These are phyloP conservation scores for Eledona agricola DNA, from an alignment of 2,888 invertebrate genomes.

Conservation along the genomic window DNA sequence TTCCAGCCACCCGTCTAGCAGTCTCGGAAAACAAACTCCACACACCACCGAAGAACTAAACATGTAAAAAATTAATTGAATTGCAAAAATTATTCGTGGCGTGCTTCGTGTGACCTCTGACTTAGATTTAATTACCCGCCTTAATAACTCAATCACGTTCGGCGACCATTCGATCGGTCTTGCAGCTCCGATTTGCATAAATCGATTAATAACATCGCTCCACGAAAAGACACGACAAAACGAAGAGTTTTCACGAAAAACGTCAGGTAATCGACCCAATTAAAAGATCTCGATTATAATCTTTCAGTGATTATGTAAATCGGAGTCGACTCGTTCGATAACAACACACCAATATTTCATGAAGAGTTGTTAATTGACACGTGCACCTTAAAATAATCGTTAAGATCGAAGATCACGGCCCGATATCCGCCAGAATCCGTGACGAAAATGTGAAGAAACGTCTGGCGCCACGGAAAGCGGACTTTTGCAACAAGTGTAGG, in stretches of 20 bases:
- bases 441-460: conserved; percentile 1
- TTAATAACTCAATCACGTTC: conserved; percentile 18
- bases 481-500: conserved; percentile 37
- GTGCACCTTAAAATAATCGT: conserved; percentile 37
- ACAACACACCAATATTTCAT: conserved; percentile 37
- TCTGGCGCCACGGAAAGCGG: conserved; percentile 34
- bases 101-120: conserved; percentile 15
- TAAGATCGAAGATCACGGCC: conserved; percentile 30
- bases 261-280: conserved; percentile 23
- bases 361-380: conserved; percentile 39
- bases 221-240: background rate
- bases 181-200: conserved; percentile 15
- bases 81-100: too few species aligned
- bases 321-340: conserved; percentile 33
- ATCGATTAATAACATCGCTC: conserved; percentile 24
- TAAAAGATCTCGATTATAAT: conserved; percentile 28
- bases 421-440: conserved; percentile 15
- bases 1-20: conserved; percentile 21
- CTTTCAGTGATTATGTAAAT: conserved; percentile 36
- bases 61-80: too few species aligned
- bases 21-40: conserved; percentile 4
- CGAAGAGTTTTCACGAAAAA: conserved; percentile 12
- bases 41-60: conserved; percentile 35
- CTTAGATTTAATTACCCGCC: conserved; percentile 20
- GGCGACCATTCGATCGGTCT: conserved; percentile 8